phyloP scores from a whole-genome alignment of 2,888 invertebrate species.

The Mesorhabditis sp. region DNA sequence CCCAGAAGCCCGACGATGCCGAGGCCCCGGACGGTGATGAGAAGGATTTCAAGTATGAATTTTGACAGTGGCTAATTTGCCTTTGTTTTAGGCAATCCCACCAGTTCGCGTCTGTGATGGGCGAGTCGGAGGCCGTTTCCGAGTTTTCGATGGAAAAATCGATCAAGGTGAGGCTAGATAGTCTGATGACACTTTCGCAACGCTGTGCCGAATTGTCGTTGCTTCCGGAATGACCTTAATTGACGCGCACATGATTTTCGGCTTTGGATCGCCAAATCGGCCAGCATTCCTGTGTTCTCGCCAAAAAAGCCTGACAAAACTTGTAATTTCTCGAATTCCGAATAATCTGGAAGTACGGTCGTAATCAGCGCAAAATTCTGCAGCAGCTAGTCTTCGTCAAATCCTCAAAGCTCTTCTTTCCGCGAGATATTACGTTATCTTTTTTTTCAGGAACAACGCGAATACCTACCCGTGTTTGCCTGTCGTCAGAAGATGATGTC shows the following conservation, averaged over 20 bases:
- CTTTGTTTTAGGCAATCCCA: constrained; percentile 83
- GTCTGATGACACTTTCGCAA: no score
- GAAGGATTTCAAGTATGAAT: constrained; percentile 24
- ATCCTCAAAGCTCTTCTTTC: no score
- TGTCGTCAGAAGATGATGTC: constrained; percentile 75
- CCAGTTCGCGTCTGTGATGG: constrained; percentile 92
- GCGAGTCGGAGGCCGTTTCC: constrained; percentile 62
- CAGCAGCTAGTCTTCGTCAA: no score
- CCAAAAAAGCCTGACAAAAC: no score
- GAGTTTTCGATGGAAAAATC: constrained; percentile 83
- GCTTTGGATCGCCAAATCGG: no score
- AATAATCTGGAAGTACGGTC: no score
- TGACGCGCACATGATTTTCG: no score
- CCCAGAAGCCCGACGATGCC: constrained; percentile 72
- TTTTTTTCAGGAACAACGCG: constrained; percentile 72
- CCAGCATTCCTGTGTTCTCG: no score
- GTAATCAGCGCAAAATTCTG: no score
- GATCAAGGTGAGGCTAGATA: constrained; percentile 41
- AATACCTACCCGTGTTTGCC: constrained; percentile 90
- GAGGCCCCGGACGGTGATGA: constrained; percentile 33
- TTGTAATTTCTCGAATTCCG: no score
- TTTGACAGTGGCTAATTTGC: neutral
- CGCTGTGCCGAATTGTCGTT: no score
- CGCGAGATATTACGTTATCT: neutral
- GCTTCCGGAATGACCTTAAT: no score